Conservation (phyloP, 2,888 invertebrate genomes). For the Chamaedrilus cognettii region DNA sequence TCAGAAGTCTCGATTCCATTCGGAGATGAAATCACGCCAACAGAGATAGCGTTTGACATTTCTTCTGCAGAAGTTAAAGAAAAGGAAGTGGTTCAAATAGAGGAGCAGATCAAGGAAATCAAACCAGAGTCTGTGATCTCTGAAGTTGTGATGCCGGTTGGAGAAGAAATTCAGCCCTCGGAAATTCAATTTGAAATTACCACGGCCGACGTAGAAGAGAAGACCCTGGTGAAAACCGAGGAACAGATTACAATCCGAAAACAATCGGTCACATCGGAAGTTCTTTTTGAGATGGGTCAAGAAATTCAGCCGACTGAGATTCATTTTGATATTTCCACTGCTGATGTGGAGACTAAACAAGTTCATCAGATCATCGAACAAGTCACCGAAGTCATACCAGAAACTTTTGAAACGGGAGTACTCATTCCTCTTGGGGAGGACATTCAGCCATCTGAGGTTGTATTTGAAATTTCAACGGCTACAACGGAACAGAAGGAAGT, state of each 20-base stretch:
- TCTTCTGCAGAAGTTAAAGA: too few relatives aligned
- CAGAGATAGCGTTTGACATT: constrained; percentile 14
- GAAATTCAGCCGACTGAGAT: too few relatives aligned
- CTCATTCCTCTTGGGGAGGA: constrained; percentile 4
- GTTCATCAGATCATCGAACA: too few relatives aligned
- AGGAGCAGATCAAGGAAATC: not conserved
- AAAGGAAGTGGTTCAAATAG: constrained; percentile 1
- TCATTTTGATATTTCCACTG: too few relatives aligned
- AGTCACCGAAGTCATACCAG: not conserved
- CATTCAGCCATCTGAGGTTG: constrained; percentile 5
- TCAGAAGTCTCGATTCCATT: constrained; percentile 8
- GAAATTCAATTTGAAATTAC: constrained; percentile 27
- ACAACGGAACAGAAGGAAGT: not conserved
- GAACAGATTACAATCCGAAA: too few relatives aligned
- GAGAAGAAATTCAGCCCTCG: constrained; percentile 20
- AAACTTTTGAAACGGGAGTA: constrained; percentile 4
- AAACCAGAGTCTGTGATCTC: constrained; percentile 14
- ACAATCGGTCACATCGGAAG: too few relatives aligned
- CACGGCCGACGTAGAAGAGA: constrained; percentile 16
- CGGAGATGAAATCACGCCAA: constrained; percentile 18
- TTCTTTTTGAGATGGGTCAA: too few relatives aligned
- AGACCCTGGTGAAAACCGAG: too few relatives aligned
- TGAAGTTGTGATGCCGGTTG: constrained; percentile 11
- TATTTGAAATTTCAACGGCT: constrained; percentile 9
- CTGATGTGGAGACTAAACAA: too few relatives aligned